Evolutionary conservation across 2,797 vertebrate genomes (phyloP).

Genomic region (Malurus leucopterus): DNA sequence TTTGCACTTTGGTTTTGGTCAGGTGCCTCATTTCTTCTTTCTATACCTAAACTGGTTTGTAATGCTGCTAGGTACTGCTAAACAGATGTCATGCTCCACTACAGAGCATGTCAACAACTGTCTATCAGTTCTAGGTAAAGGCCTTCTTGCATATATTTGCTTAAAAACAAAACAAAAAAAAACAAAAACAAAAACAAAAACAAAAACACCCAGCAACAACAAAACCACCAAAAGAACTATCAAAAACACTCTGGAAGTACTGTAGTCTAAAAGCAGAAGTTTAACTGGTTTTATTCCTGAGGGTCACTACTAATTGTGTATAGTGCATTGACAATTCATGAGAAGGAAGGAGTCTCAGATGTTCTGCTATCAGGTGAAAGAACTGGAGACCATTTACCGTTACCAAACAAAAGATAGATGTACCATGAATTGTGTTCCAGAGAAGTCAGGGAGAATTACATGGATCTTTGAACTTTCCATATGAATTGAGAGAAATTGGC

Average conservation of each 20-base stretch:
- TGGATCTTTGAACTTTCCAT: background rate
- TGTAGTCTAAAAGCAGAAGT: background rate
- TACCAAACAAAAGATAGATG: background rate
- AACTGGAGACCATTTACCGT: background rate
- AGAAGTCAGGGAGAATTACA: slow-evolving; percentile 1
- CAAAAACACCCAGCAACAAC: too few species aligned
- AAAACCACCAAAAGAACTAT: too few species aligned
- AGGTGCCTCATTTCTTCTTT: background rate
- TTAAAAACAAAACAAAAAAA: background rate
- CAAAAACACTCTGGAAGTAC: background rate
- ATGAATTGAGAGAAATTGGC: background rate
- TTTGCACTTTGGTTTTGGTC: background rate
- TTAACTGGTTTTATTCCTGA: background rate
- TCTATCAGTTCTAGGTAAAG: background rate
- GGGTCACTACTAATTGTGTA: background rate
- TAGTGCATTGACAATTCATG: background rate
- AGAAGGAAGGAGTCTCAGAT: background rate
- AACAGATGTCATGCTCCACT: background rate
- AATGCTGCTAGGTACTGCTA: background rate
- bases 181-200: background rate
- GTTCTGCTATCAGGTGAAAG: background rate
- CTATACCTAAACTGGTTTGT: background rate
- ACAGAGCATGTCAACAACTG: background rate
- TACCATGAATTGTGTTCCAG: background rate
- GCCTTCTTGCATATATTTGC: background rate